A percentile compares a stretch with the other conserved stretches of the same genome.
Conservation (phyloP, 2,113 vertebrate species). For the Epinephelus lanceolatus region DNA sequence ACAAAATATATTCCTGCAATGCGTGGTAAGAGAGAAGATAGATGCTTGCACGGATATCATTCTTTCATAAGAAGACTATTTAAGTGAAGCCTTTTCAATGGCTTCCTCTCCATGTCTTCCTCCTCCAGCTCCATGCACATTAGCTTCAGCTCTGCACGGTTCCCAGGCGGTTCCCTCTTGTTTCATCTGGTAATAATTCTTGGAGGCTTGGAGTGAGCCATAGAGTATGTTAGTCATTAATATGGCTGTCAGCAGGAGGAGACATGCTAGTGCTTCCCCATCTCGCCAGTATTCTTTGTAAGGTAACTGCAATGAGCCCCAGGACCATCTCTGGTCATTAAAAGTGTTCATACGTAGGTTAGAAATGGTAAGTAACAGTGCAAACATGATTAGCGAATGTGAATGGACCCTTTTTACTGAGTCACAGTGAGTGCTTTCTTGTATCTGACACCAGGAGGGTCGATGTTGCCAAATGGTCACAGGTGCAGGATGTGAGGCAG, state of each 20-base stretch:
- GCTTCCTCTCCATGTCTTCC: constrained; percentile 24
- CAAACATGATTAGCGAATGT: constrained; percentile 30
- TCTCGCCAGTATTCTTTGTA: constrained; percentile 5
- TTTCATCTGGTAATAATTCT: constrained; percentile 53
- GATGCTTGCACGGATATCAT: constrained; percentile 3
- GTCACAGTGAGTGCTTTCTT: constrained; percentile 67
- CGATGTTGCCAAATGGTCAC: constrained; percentile 66
- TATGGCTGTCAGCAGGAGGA: constrained; percentile 43
- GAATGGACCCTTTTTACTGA: constrained; percentile 57
- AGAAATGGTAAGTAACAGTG: constrained; percentile 20
- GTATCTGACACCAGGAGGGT: constrained; percentile 41
- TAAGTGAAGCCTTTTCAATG: constrained; percentile 11
- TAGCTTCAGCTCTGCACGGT: constrained; percentile 20
- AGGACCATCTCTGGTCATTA: not conserved
- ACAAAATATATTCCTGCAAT: not conserved
- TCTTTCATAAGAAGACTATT: constrained; percentile 38
- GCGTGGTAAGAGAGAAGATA: not conserved
- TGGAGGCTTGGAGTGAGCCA: constrained; percentile 4
- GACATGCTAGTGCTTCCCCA: not conserved
- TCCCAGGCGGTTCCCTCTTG: constrained; percentile 46
- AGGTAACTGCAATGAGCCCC: not conserved
- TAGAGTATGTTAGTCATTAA: constrained; percentile 36
- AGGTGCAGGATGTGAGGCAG: constrained; percentile 79
- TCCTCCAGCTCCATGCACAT: constrained; percentile 35
- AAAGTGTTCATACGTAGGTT: constrained; percentile 20